Percentiles rank a stretch among this genome's conserved stretches.
Evolutionary conservation across 2,888 invertebrate genomes (phyloP).

Genomic region (Ophion obscuratus): DNA sequence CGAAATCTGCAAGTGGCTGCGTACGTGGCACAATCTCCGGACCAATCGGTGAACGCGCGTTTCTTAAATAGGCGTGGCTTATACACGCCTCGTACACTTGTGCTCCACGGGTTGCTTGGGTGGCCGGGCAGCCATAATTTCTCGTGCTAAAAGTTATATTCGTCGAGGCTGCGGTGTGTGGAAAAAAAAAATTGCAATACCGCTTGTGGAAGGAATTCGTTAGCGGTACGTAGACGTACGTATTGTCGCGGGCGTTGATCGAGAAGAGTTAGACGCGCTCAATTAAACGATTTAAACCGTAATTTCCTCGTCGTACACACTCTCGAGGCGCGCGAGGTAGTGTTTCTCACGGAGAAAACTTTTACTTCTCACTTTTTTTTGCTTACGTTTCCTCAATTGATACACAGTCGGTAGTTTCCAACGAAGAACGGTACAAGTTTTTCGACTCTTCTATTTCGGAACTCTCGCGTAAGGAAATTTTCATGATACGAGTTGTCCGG

Average conservation of each 20-base stretch:
- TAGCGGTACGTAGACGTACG: slow-evolving; percentile 34
- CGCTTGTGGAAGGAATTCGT: slow-evolving; percentile 28
- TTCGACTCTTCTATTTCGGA: slow-evolving; percentile 1
- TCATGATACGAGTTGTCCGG: slow-evolving; percentile 1
- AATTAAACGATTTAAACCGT: slow-evolving; percentile 23
- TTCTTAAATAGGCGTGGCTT: slow-evolving; percentile 80
- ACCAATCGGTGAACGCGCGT: slow-evolving; percentile 76
- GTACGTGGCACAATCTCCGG: slow-evolving; percentile 79
- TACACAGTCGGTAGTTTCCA: slow-evolving; percentile 15
- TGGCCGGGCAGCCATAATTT: slow-evolving; percentile 80
- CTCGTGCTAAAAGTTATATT: slow-evolving; percentile 70
- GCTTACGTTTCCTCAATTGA: slow-evolving; percentile 1
- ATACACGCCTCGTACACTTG: slow-evolving; percentile 61
- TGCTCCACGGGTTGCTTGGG: slow-evolving; percentile 64
- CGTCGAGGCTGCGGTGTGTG: slow-evolving; percentile 23
- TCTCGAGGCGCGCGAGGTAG: slow-evolving; percentile 14
- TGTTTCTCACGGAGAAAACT: not conserved
- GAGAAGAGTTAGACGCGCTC: slow-evolving; percentile 30
- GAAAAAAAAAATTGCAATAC: slow-evolving; percentile 30
- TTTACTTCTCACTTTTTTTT: slow-evolving; percentile 50
- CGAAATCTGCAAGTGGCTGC: slow-evolving; percentile 74
- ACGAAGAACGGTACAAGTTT: slow-evolving; percentile 6
- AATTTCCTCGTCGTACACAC: slow-evolving; percentile 9
- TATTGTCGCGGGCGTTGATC: not conserved
- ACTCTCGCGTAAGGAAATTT: slow-evolving; percentile 1